phyloP scores from a whole-genome alignment of 2,113 vertebrate species.

The Chionis minor region DNA sequence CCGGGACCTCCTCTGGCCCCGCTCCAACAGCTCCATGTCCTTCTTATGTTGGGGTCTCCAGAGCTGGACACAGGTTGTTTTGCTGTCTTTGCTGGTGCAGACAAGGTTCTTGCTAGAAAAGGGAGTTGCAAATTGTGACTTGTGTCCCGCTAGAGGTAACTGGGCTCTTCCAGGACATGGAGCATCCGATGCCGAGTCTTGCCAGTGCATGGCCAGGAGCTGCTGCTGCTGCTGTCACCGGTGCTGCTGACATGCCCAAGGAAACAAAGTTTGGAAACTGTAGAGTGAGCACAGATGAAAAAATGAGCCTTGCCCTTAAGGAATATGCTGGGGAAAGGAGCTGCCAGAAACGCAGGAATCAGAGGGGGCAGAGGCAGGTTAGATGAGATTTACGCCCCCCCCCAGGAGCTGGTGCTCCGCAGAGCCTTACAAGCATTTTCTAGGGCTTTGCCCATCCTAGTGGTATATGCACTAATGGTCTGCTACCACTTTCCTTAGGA shows the following conservation, averaged over 20 bases:
- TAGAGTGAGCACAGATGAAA: fast-evolving
- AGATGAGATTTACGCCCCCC: not conserved
- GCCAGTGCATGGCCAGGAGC: not conserved
- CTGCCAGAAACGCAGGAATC: too few relatives aligned
- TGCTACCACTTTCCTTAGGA: not conserved
- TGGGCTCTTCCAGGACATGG: fast-evolving
- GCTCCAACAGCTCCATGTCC: too few relatives aligned
- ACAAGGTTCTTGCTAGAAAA: not conserved
- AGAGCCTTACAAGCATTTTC: fast-evolving
- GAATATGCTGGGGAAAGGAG: not conserved
- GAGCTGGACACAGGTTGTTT: not conserved
- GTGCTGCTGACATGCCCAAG: not conserved
- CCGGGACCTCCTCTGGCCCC: too few relatives aligned
- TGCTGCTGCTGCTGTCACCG: not conserved
- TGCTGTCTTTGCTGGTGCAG: not conserved
- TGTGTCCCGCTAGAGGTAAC: not conserved
- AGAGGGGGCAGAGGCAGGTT: not conserved
- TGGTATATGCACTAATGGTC: not conserved
- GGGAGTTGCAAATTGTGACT: not conserved
- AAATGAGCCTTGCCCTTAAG: not conserved
- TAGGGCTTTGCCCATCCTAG: not conserved
- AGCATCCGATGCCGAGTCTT: fast-evolving
- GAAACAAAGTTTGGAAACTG: not conserved
- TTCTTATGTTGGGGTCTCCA: too few relatives aligned
- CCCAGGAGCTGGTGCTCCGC: not conserved